Base-by-base conservation (phyloP, 1,140 invertebrate species). In the Periplaneta americana region DNA sequence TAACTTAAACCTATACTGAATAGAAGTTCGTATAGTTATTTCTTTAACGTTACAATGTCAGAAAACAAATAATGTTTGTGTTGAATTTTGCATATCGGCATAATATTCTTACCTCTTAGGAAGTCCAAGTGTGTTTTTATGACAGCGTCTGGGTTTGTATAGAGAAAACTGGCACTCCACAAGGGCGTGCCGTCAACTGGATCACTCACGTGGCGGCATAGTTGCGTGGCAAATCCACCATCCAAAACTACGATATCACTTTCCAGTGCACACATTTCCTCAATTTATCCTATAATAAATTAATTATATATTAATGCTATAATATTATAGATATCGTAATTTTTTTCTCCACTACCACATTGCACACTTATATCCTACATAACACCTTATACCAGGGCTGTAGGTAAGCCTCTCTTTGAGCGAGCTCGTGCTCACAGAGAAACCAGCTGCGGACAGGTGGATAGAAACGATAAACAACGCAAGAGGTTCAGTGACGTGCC, bases 111-210 rank as follows among this genome's bases (percentile, higher is more conserved):
- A 91, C 90, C 89, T 86, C 88, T 90, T 28, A 96, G 86, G 86
- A 94, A 97, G 87, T 95, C 94, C 82, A 95, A 88, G 88, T 97
- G 96, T 0, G 94, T 93, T 83, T 92, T 88, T 39, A 94, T 90
- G 79, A 97, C 92, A 6, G 94, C 93, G 33, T 93, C 88, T 1
- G 93, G 94, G 85, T 96, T 88, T 1, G 91, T 92, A 79, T 90
- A 89, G 39, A 97, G 89, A 84, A 96, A 94, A 81, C 93, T 89
- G 0, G 95, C 93, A 79, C 94, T 95, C 96, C 96, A 97, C 13
- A 97, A 86, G 1, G 95, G 95, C 84, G 90, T 88, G 74, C 85
- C 84, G 84, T 89, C 82, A n/a, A 87, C 81, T 57, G 91, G 91
- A 83, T 93, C 90, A 0, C 90, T 90, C 1, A 95, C 91, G 85